Conservation (phyloP, 2,797 vertebrate genomes). For the Rhyacichthys aspro region DNA sequence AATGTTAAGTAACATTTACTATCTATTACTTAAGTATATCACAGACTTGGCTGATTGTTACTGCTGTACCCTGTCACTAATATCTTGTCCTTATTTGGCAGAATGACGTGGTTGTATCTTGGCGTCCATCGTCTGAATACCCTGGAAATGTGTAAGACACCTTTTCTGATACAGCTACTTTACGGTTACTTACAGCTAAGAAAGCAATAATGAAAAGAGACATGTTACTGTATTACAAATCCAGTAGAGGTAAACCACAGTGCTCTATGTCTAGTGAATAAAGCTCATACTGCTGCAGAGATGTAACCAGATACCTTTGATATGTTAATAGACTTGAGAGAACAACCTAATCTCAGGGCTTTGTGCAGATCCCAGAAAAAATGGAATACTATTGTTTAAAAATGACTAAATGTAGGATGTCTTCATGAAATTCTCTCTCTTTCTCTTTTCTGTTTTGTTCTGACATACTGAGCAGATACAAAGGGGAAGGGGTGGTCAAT, state of each 20-base stretch:
- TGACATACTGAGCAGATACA: conserved; percentile 80
- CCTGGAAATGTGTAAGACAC: conserved; percentile 89
- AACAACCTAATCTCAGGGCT: too few relatives aligned
- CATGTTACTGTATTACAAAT: background rate
- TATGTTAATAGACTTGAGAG: too few relatives aligned
- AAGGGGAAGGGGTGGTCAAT: conserved; percentile 84
- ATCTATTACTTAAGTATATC: too few relatives aligned
- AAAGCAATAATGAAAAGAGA: background rate
- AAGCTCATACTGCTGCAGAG: background rate
- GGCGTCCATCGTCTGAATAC: conserved; percentile 91
- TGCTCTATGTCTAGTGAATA: background rate
- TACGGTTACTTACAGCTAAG: background rate
- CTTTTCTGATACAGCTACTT: background rate
- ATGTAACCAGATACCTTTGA: background rate
- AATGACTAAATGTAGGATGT: too few relatives aligned
- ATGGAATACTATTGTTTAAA: background rate
- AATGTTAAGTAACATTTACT: background rate
- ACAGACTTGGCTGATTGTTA: background rate
- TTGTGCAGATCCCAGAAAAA: too few relatives aligned
- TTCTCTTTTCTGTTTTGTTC: conserved; percentile 3
- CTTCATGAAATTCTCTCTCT: background rate
- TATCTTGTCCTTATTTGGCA: conserved; percentile 54
- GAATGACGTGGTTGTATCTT: conserved; percentile 88
- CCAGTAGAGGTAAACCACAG: background rate
- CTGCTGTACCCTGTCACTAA: background rate